phyloP scores from a whole-genome alignment of 2,797 vertebrate species.

The Aphelocoma californica region DNA sequence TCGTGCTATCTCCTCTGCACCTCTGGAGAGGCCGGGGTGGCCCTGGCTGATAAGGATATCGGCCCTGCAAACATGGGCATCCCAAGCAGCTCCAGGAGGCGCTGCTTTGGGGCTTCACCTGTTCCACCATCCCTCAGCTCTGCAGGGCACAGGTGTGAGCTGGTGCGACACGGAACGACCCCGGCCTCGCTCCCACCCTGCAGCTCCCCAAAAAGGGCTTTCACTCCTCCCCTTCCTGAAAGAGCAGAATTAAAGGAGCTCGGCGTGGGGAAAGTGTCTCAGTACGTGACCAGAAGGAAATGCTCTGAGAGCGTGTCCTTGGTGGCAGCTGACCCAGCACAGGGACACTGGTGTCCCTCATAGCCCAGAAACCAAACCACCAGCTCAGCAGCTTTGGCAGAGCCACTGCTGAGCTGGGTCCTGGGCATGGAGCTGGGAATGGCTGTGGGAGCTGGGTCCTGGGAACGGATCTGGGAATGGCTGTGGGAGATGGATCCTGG shows the following conservation, averaged over 20 bases:
- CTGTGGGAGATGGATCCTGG: no score
- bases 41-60: background rate
- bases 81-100: background rate
- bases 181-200: accelerated
- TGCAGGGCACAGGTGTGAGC: background rate
- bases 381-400: background rate
- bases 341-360: background rate
- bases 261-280: accelerated
- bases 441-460: background rate
- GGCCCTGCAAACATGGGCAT: background rate
- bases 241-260: background rate
- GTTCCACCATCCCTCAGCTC: accelerated
- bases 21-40: background rate
- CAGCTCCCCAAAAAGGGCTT: background rate
- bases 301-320: accelerated
- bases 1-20: background rate
- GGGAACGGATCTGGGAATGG: background rate
- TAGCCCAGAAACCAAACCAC: background rate
- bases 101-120: background rate
- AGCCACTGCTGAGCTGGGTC: accelerated
- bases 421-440: background rate
- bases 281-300: background rate
- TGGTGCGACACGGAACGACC: accelerated
- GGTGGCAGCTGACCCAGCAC: background rate
- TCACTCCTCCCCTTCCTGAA: background rate